These are phyloP conservation scores for Leucophenga montana DNA, from an alignment of 2,888 invertebrate genomes.

Conservation along the genomic window DNA sequence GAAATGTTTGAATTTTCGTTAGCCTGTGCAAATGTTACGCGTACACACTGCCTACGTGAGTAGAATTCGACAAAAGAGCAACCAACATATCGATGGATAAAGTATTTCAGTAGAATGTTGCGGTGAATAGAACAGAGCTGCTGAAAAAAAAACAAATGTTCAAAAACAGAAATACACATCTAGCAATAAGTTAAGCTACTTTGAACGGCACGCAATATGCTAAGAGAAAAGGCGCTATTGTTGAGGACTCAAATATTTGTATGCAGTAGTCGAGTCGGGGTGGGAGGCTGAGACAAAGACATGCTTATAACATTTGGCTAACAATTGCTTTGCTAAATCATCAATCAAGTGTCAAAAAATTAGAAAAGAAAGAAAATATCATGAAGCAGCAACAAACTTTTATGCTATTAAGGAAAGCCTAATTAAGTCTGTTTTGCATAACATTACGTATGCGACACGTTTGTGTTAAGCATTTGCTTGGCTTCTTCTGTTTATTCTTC, in stretches of 20 bases:
- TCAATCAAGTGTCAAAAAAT: conserved; percentile 4
- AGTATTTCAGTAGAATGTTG: neutral
- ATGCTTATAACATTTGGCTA: too few species aligned
- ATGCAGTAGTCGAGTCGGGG: too few species aligned
- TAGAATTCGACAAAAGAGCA: conserved; percentile 6
- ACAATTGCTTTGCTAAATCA: neutral
- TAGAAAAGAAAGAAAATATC: too few species aligned
- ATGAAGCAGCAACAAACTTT: too few species aligned
- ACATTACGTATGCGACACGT: neutral
- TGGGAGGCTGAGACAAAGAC: too few species aligned
- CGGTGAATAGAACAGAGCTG: neutral
- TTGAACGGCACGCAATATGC: too few species aligned
- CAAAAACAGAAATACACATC: neutral
- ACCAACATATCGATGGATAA: neutral
- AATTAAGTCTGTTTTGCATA: neutral
- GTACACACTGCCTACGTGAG: conserved; percentile 20
- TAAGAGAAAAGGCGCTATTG: too few species aligned
- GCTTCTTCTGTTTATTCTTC: too few species aligned
- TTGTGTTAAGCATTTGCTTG: too few species aligned
- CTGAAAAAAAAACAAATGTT: neutral
- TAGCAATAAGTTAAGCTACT: too few species aligned
- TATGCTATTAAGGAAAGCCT: neutral
- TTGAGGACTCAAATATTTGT: too few species aligned
- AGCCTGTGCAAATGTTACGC: conserved; percentile 22
- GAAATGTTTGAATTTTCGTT: conserved; percentile 22